These are phyloP conservation scores for Tenebrio molitor DNA, from an alignment of 1,140 invertebrate genomes.

Conservation along the genomic window DNA sequence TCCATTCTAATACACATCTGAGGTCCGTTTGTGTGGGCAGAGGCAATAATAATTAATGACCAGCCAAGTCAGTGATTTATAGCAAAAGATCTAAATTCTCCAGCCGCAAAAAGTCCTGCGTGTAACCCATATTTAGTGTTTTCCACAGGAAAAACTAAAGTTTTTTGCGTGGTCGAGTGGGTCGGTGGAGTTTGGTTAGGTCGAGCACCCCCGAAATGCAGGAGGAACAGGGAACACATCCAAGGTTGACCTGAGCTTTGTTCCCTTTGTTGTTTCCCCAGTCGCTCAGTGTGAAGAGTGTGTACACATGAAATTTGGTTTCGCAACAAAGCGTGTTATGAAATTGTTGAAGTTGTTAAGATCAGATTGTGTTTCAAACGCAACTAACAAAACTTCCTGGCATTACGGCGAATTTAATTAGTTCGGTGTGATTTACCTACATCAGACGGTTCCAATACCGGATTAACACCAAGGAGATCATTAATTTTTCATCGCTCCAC, in stretches of 20 bases:
- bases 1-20: background rate
- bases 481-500: slow-evolving; percentile 33
- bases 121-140: slow-evolving; percentile 20
- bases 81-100: slow-evolving; percentile 22
- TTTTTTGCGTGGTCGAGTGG: slow-evolving; percentile 5
- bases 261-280: slow-evolving; percentile 18
- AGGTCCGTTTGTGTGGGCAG: slow-evolving; percentile 6
- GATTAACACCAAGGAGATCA: slow-evolving; percentile 18
- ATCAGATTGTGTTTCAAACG: slow-evolving; percentile 30
- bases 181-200: background rate
- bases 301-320: slow-evolving; percentile 36
- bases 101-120: slow-evolving; percentile 2
- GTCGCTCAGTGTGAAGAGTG: background rate
- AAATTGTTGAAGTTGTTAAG: slow-evolving; percentile 21
- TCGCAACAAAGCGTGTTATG: slow-evolving; percentile 33
- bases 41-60: slow-evolving; percentile 29
- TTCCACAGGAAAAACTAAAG: background rate
- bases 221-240: slow-evolving; percentile 10
- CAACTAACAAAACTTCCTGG: slow-evolving; percentile 29
- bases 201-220: slow-evolving; percentile 8
- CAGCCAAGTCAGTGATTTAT: slow-evolving; percentile 7
- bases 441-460: slow-evolving; percentile 23
- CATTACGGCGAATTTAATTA: slow-evolving; percentile 22
- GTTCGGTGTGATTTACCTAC: slow-evolving; percentile 27
- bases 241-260: slow-evolving; percentile 27